Evolutionary conservation across 2,797 vertebrate genomes (phyloP), one percentile per base, ranked within the genome.

Genomic region (Eleutherodactylus coqui): DNA sequence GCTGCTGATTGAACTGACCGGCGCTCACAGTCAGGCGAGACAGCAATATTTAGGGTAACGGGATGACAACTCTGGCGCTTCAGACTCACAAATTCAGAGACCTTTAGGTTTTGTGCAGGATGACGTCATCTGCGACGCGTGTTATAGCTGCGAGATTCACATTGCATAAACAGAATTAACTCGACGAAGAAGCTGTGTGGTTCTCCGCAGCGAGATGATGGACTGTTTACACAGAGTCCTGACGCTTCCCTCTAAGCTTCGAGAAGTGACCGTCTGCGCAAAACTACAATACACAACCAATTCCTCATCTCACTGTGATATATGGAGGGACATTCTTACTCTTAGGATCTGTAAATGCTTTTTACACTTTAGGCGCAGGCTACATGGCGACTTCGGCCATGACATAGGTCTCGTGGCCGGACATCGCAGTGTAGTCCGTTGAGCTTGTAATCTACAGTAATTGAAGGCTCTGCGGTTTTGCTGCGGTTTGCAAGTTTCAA

Each of bases 151-250:
- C 36, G 38, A n/a, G 53, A 38, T 36, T 78, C 83, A 29, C 27
- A 78, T 84, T 77, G 51, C 83, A 84, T 75, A 62, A 83, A 60
- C 70, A 62, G 32, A 84, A 67, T 67, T 77, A 77, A 78, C 60
- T 67, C 24, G 32, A 64, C 17, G 45, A 32, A 19, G 29, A 51
- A 36, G 36, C 7, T 36, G 10, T 78, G 58, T 53, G 75, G 34
- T 47, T 47, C 45, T 67, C 11, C 32, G 83, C 36, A 41, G 19
- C 19, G 64, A 32, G 51, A 77, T 51, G 43, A 49, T 67, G 83
- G 24, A 34, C 41, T 51, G 32, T 84, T 77, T 84, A 60, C 21
- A 36, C 51, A 45, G 41, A 41, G 21, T 21, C 73, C n/a, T 75
- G 53, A 83, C 78, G 62, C 55, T 75, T 58, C 27, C 67, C 5